These are phyloP conservation scores for Eudemis profundana DNA, from an alignment of 2,888 invertebrate genomes.

Conservation along the genomic window DNA sequence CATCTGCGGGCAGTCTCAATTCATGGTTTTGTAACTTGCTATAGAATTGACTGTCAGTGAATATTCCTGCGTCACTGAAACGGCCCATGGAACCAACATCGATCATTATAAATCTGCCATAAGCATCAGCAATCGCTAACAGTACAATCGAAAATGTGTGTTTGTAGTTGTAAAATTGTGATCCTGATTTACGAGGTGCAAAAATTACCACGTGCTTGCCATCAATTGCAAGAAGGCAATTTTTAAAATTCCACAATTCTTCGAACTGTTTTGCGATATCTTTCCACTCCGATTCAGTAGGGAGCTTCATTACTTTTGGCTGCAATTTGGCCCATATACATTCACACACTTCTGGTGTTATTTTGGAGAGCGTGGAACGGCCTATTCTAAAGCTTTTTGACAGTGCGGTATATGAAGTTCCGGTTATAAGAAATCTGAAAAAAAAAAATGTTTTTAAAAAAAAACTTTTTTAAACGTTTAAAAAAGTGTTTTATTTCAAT, in stretches of 20 bases:
- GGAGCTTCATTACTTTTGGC: slow-evolving; percentile 24
- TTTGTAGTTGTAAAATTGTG: slow-evolving; percentile 29
- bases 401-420: slow-evolving; percentile 25
- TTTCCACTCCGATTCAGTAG: slow-evolving; percentile 18
- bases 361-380: slow-evolving; percentile 32
- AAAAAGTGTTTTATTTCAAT: slow-evolving; percentile 6
- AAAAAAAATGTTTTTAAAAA: slow-evolving; percentile 29
- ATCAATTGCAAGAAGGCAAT: slow-evolving; percentile 33
- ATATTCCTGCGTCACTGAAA: slow-evolving; percentile 46
- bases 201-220: slow-evolving; percentile 31
- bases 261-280: slow-evolving; percentile 25
- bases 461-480: slow-evolving; percentile 11
- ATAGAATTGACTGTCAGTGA: slow-evolving; percentile 40
- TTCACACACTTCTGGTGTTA: slow-evolving; percentile 35
- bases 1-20: slow-evolving; percentile 38
- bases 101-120: slow-evolving; percentile 45
- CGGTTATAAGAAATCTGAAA: slow-evolving; percentile 46
- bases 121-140: slow-evolving; percentile 45
- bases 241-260: slow-evolving; percentile 34
- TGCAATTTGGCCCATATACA: slow-evolving; percentile 36
- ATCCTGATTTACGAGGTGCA: slow-evolving; percentile 37
- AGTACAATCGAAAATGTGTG: slow-evolving; percentile 45
- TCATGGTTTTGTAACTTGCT: slow-evolving; percentile 35
- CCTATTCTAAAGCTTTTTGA: slow-evolving; percentile 35
- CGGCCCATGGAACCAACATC: slow-evolving; percentile 47